Evolutionary conservation across 2,113 vertebrate species (phyloP), one percentile per base, ranked within the genome.

Genomic region (Microcebus ravelobensis): DNA sequence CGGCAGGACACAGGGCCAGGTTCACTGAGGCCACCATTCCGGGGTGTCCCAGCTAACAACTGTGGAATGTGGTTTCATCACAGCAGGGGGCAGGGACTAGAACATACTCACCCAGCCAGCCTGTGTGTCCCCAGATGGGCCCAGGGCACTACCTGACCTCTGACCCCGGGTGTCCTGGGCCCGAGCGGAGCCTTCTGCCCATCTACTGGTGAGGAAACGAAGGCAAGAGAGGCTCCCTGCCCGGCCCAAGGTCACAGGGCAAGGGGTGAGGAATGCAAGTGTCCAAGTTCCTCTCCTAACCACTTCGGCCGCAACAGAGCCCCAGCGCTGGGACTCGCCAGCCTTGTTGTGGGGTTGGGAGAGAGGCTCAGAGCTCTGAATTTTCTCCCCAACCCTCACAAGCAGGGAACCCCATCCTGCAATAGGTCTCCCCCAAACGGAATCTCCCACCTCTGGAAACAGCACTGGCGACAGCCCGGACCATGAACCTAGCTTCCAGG

Each of bases 241-340:
- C 74, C 6, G 48, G 68, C 42, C 92, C 93, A 97, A 94, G 91
- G 93, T 94, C 97, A 96, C 20, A 7, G 29, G 70, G 42, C 85
- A 88, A 76, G 63, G 31, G 0, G 1, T 0, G 8, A 31, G 0
- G 36, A n/a, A 95, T 31, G 14, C 39, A 45, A 29, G 21, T n/a
- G 4, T 73, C 20, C 65, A 11, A 31, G 36, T 8, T 18, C 29
- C 45, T 74, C 3, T 11, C 15, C 8, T 1, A 39, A 36, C 21
- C 0, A 63, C 57, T 63, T 31, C 21, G 7, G 55, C 50, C 52
- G 1, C 52, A 3, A 34, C 23, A 36, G 57, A 88, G 25, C 39
- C 45, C 88, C 55, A 2, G 21, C 11, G 34, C 70, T 57, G n/a
- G 45, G 39, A 8, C 77, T 36, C 15, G 12, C 6, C 11, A 4